A percentile compares a stretch with the other conserved stretches of the same genome.
phyloP scores from a whole-genome alignment of 1,140 invertebrate species.

The Hycleus phaleratus region DNA sequence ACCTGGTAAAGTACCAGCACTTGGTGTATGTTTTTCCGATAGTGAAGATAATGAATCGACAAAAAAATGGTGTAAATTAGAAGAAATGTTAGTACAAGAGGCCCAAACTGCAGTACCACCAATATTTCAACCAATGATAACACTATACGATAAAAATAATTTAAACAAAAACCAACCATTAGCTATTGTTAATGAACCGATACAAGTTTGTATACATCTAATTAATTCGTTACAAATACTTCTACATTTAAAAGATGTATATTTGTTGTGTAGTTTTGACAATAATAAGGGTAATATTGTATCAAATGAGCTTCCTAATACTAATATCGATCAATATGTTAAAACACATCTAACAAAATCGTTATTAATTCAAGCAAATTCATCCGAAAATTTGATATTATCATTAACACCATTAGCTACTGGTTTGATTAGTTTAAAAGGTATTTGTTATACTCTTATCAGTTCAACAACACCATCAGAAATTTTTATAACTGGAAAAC shows the following conservation, averaged over 20 bases:
- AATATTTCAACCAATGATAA: conserved; percentile 68
- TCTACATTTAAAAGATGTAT: conserved; percentile 62
- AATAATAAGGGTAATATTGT: conserved; percentile 41
- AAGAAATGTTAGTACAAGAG: conserved; percentile 68
- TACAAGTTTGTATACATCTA: conserved; percentile 68
- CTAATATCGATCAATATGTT: conserved; percentile 37
- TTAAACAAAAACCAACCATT: conserved; percentile 60
- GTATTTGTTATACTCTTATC: conserved; percentile 41
- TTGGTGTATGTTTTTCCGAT: conserved; percentile 35
- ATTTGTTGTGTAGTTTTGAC: conserved; percentile 70
- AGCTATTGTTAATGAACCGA: conserved; percentile 70
- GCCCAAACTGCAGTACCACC: conserved; percentile 61
- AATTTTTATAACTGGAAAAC: conserved; percentile 51
- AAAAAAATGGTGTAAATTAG: conserved; percentile 62
- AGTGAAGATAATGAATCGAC: conserved; percentile 38
- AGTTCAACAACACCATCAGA: conserved; percentile 30
- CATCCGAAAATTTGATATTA: conserved; percentile 39
- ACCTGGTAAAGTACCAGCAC: conserved; percentile 43
- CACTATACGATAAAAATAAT: conserved; percentile 57
- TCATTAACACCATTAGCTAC: conserved; percentile 43
- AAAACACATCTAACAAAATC: conserved; percentile 41
- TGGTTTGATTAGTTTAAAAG: conserved; percentile 41
- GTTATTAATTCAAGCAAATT: conserved; percentile 38
- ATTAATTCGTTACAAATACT: conserved; percentile 74
- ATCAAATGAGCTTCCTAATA: conserved; percentile 34